A percentile compares a stretch with the other conserved stretches of the same genome.
These are phyloP conservation scores for Palloptera scutellata DNA, from an alignment of 2,888 invertebrate genomes.

Conservation along the genomic window DNA sequence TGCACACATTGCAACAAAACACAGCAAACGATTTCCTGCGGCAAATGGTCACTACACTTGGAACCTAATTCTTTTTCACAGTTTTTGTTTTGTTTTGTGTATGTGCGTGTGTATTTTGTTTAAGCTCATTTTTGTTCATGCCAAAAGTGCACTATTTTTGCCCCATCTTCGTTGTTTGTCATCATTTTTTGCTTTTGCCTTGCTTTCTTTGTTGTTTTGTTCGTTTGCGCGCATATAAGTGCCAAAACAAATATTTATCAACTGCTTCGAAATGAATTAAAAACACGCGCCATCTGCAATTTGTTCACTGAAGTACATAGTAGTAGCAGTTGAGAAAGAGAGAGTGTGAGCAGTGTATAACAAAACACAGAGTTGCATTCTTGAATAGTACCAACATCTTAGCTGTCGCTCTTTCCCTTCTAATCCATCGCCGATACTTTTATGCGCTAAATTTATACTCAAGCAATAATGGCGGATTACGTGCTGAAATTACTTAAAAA, in stretches of 20 bases:
- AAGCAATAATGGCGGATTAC: conserved; percentile 53
- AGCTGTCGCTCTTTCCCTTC: neutral
- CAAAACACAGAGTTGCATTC: conserved; percentile 5
- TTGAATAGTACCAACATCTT: neutral
- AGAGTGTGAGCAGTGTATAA: neutral
- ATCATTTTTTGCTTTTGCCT: no score
- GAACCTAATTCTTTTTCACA: no score
- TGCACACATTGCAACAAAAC: no score
- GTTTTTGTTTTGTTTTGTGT: no score
- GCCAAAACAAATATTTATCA: conserved; percentile 47
- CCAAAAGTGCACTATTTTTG: no score
- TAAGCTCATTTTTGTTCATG: no score
- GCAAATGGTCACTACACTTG: no score
- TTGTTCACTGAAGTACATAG: no score
- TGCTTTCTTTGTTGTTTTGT: neutral
- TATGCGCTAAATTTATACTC: conserved; percentile 26
- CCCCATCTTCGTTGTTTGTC: no score
- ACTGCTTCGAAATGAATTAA: conserved; percentile 44
- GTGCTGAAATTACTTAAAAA: conserved; percentile 60
- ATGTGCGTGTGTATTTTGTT: no score
- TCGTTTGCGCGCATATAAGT: conserved; percentile 32
- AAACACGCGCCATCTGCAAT: conserved; percentile 43
- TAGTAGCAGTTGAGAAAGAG: neutral
- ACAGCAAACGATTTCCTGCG: no score
- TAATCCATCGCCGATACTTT: neutral